Evolutionary conservation across 1,140 invertebrate species (phyloP).

Genomic region (Trichomalopsis sarcophagae): DNA sequence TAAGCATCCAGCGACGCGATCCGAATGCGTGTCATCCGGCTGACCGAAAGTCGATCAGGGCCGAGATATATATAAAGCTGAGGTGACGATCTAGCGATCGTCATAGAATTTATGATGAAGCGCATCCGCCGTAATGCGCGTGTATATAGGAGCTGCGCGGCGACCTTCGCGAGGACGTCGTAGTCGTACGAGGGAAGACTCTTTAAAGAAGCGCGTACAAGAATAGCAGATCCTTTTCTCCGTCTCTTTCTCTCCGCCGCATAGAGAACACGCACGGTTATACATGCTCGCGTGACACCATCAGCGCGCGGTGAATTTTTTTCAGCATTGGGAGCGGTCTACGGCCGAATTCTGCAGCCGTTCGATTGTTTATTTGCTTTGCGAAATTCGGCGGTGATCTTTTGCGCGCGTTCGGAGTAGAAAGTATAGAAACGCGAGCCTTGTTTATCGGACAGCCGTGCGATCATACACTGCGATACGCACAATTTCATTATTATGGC

Average conservation of each 20-base stretch:
- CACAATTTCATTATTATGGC: neutral
- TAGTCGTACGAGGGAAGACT: slow-evolving; percentile 38
- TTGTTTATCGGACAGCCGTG: neutral
- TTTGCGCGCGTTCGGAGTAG: too few species aligned
- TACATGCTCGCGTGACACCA: neutral
- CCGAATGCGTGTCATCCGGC: neutral
- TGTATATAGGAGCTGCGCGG: neutral
- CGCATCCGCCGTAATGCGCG: neutral
- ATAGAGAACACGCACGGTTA: neutral
- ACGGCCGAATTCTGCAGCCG: too few species aligned
- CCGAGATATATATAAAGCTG: neutral
- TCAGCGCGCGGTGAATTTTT: neutral
- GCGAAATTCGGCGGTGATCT: too few species aligned
- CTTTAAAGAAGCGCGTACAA: neutral
- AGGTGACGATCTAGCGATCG: slow-evolving; percentile 36
- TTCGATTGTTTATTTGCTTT: too few species aligned
- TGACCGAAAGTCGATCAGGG: slow-evolving; percentile 40
- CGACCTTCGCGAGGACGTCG: slow-evolving; percentile 10
- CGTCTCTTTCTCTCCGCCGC: neutral
- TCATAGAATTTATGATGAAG: slow-evolving; percentile 45
- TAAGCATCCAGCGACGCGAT: neutral
- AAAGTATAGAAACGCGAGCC: too few species aligned
- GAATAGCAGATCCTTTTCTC: neutral
- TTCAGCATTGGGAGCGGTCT: too few species aligned
- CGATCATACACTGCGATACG: neutral